Percentiles rank a stretch among this genome's conserved stretches.
These are phyloP conservation scores for Pomacea maculata DNA, from an alignment of 1,140 invertebrate genomes.

Conservation along the genomic window DNA sequence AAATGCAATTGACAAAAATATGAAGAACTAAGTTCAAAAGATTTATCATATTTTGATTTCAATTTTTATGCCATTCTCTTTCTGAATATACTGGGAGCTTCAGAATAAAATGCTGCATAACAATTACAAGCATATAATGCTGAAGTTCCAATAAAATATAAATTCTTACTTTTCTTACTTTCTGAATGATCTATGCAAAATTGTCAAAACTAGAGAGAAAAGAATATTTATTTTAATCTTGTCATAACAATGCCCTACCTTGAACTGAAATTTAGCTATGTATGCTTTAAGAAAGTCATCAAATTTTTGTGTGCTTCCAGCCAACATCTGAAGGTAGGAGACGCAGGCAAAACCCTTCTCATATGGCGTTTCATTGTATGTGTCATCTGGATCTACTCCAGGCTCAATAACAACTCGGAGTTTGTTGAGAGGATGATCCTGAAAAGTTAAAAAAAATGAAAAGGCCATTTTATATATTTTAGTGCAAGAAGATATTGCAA, in stretches of 20 bases:
- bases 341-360: conserved; percentile 50
- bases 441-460: neutral
- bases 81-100: too few relatives aligned
- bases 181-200: too few relatives aligned
- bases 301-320: conserved; percentile 40
- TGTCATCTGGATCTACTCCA: conserved; percentile 49
- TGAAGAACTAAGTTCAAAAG: too few relatives aligned
- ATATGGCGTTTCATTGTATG: conserved; percentile 53
- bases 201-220: too few relatives aligned
- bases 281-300: conserved; percentile 48
- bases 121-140: conserved; percentile 6
- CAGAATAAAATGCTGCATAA: too few relatives aligned
- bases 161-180: too few relatives aligned
- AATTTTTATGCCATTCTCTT: too few relatives aligned
- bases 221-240: too few relatives aligned
- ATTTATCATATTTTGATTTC: too few relatives aligned
- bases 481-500: too few relatives aligned
- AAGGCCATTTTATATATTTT: too few relatives aligned
- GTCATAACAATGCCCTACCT: conserved; percentile 21
- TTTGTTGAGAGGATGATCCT: conserved; percentile 43
- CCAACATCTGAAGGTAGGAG: conserved; percentile 42
- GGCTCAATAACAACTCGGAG: conserved; percentile 44
- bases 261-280: conserved; percentile 43
- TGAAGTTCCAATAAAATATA: neutral
- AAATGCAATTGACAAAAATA: too few relatives aligned